Evolutionary conservation across 2,888 invertebrate species (phyloP).

Genomic region (Pristionchus japonicus): DNA sequence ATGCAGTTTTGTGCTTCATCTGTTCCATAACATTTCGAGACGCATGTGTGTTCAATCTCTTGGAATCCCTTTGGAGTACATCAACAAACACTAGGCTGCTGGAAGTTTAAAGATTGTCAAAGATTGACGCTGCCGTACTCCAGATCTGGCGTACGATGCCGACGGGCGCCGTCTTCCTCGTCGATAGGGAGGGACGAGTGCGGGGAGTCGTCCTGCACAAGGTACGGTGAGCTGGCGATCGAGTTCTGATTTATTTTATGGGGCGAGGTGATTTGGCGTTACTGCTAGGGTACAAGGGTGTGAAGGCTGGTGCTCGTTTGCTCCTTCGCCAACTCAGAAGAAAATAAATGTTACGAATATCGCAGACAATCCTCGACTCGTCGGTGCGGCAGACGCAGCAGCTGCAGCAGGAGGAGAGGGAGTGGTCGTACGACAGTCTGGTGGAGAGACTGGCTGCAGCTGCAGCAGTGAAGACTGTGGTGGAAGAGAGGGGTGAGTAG

Average conservation of each 20-base stretch:
- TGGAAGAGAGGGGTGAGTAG: not conserved
- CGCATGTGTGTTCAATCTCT: not conserved
- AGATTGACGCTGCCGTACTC: not conserved
- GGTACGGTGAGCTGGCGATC: not conserved
- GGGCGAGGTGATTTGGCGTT: not conserved
- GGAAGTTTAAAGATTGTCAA: too few relatives aligned
- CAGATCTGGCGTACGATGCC: conserved; percentile 34
- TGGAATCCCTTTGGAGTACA: too few relatives aligned
- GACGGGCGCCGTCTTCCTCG: not conserved
- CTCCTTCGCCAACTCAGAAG: too few relatives aligned
- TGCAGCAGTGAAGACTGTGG: conserved; percentile 5
- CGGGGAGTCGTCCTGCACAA: not conserved
- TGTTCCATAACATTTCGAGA: not conserved
- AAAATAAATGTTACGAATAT: not conserved
- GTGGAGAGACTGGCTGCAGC: conserved; percentile 3
- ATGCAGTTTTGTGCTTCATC: not conserved
- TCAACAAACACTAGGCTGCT: not conserved
- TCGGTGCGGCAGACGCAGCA: not conserved
- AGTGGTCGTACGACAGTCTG: conserved; percentile 1
- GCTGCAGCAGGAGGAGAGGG: not conserved
- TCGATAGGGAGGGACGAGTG: not conserved
- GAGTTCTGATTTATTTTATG: not conserved
- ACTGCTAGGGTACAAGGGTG: not conserved
- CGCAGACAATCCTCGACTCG: not conserved
- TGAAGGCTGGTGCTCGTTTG: not conserved